Base-by-base conservation (phyloP, 2,888 invertebrate genomes). In the Tipula lateralis region DNA sequence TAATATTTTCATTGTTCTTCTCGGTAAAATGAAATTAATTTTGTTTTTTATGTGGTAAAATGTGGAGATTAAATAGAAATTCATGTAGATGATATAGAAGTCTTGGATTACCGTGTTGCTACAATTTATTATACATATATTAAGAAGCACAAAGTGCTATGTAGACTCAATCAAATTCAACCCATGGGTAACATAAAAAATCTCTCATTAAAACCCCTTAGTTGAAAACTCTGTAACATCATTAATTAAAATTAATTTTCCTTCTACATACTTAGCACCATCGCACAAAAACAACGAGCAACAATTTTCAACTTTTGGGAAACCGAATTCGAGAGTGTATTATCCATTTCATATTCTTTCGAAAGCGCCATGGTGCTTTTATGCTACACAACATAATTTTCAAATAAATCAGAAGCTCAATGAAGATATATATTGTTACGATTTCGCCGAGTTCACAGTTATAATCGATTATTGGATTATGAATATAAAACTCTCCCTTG, bases 1-100 rank as follows among this genome's bases (percentile, higher is more conserved):
- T 66, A 66, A 66, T 66, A 66, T 66, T 66, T 66, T 19, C 66
- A 66, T 66, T 66, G 66, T 66, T 66, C 24, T 66, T 66, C 66
- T 66, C 9, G 66, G 66, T 66, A 66, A 66, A 19, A 66, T 24
- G 24, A 66, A 66, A 66, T 66, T 66, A 66, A 66, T 66, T 66
- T 66, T 66, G 19, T 66, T 66, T 24, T 66, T 66, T 19, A 9
- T 66, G 19, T 66, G n/a, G 44, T 44, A 16, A 44, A 44, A 44
- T 44, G 16, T 44, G n/a, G n/a, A n/a, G n/a, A n/a, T n/a, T n/a
- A 44, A 44, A 44, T 44, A 44, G 4, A 44, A 44, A 44, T 44
- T 66, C 9, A 24, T 66, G 66, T 66, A 24, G 7, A 32, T 32
- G 32, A 32, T n/a, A 32, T 6, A 44, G 16, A 66, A 66, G 66